These are phyloP conservation scores for Panonychus citri DNA, from an alignment of 1,140 invertebrate genomes.

Conservation along the genomic window DNA sequence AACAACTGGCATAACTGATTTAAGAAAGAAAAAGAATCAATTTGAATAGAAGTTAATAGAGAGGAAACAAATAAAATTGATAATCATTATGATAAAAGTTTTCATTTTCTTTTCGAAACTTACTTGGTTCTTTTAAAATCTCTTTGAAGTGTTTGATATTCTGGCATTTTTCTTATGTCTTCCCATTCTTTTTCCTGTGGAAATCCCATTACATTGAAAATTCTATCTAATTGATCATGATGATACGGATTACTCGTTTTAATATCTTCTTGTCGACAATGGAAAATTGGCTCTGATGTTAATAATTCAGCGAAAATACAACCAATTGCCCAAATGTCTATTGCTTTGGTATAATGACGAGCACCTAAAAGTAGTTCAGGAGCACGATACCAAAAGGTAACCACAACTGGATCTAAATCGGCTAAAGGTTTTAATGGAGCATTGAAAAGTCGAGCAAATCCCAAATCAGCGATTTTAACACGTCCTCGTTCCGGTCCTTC, in stretches of 20 bases:
- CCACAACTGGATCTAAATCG: constrained; percentile 95
- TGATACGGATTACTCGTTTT: constrained; percentile 99
- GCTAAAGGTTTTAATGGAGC: constrained; percentile 90
- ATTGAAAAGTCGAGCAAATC: constrained; percentile 96
- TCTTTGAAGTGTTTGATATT: constrained; percentile 81
- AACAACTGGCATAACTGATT: constrained; percentile 81
- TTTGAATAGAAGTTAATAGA: no score
- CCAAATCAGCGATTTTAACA: constrained; percentile 99
- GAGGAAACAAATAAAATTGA: neutral
- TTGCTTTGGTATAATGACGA: constrained; percentile 94
- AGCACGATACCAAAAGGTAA: constrained; percentile 98
- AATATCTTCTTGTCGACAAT: constrained; percentile 97
- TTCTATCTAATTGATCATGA: constrained; percentile 94
- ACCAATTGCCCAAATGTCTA: constrained; percentile 99
- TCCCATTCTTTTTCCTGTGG: constrained; percentile 98
- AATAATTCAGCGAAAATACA: constrained; percentile 96
- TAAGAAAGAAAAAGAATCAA: neutral
- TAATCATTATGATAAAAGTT: neutral
- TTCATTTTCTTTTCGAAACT: neutral
- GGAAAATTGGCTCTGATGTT: constrained; percentile 96
- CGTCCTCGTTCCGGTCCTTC: constrained; percentile 85
- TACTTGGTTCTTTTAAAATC: constrained; percentile 64
- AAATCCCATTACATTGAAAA: constrained; percentile 99
- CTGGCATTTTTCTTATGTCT: constrained; percentile 98
- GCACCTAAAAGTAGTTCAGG: constrained; percentile 87